Base-by-base conservation (phyloP, 1,140 invertebrate genomes). In the Cotesia glomerata region DNA sequence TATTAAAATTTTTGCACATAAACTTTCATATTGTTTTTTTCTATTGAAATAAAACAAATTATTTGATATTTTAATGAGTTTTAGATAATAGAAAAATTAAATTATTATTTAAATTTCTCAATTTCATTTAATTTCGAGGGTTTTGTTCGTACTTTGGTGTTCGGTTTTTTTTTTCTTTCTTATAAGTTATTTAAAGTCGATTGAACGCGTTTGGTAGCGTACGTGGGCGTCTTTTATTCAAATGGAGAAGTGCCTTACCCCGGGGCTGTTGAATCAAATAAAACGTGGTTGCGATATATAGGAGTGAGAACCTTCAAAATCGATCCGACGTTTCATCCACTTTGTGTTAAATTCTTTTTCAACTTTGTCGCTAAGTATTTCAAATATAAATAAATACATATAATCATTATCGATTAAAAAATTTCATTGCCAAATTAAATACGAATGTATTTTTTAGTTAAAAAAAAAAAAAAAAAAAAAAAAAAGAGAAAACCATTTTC, bases 261-360 rank as follows among this genome's bases (percentile, higher is more conserved):
- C 34, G 39, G 34, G 56, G 32, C 59, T 58, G 36, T 61, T 70
- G 34, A 70, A 62, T 70, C 36, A 62, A 70, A 70, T 70, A 70
- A 70, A 70, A 61, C 18, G 56, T 16, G 34, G 16, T 3, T 39
- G 8, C 16, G 36, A 70, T 61, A 49, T 26, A 26, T 26, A 26
- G 26, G 26, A 3, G 26, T 45, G 39, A 62, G 16, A 49, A 26
- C 11, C 56, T 35, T 52, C 3, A 18, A 54, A 66, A 54, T 66
- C 45, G 49, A 52, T 66, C 49, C n/a, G 18, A 64, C 62, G 16
- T 64, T 64, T 64, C 62, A 64, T 64, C 39, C 39, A 64, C 62
- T 64, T 64, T 45, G 62, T 14, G 39, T 45, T 45, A 45, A 45
- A 45, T 45, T 45, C 39, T 16, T 14, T 45, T 3, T 26, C 26